These are phyloP conservation scores for Maconellicoccus hirsutus DNA, from an alignment of 1,140 invertebrate species.

Conservation along the genomic window DNA sequence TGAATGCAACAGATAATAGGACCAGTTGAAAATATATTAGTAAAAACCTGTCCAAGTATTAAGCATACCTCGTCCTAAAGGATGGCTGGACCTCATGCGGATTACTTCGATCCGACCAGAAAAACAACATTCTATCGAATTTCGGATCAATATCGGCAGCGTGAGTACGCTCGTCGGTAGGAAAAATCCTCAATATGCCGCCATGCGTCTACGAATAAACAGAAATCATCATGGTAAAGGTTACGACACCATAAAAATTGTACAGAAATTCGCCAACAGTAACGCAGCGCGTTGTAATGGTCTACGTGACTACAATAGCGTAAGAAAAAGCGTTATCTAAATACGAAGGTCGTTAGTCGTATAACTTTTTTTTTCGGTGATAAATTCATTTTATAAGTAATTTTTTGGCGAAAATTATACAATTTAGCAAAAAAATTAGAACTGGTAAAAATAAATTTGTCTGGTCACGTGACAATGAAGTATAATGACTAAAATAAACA, in stretches of 20 bases:
- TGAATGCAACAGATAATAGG: too few species aligned
- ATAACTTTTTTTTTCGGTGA: too few species aligned
- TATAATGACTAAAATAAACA: neutral
- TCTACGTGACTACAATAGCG: conserved; percentile 7
- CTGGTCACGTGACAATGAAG: too few species aligned
- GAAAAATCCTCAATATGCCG: conserved; percentile 75
- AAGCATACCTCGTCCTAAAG: conserved; percentile 45
- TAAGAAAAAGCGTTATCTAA: neutral
- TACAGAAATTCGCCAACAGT: neutral
- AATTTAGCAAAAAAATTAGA: too few species aligned
- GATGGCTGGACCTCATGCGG: conserved; percentile 94
- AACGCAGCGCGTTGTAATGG: neutral
- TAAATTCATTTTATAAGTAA: too few species aligned
- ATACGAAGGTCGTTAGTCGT: neutral
- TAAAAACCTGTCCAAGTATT: too few species aligned
- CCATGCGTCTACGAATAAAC: conserved; percentile 45
- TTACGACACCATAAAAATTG: too few species aligned
- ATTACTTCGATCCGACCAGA: conserved; percentile 93
- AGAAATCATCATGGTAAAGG: neutral
- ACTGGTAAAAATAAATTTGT: too few species aligned
- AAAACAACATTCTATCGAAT: conserved; percentile 89
- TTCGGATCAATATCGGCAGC: conserved; percentile 86
- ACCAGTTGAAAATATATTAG: too few species aligned
- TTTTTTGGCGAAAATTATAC: too few species aligned
- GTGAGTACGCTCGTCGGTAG: conserved; percentile 62